A percentile compares a stretch with the other conserved stretches of the same genome.
phyloP scores from a whole-genome alignment of 2,113 vertebrate species.

The Chascanopsetta lugubris region DNA sequence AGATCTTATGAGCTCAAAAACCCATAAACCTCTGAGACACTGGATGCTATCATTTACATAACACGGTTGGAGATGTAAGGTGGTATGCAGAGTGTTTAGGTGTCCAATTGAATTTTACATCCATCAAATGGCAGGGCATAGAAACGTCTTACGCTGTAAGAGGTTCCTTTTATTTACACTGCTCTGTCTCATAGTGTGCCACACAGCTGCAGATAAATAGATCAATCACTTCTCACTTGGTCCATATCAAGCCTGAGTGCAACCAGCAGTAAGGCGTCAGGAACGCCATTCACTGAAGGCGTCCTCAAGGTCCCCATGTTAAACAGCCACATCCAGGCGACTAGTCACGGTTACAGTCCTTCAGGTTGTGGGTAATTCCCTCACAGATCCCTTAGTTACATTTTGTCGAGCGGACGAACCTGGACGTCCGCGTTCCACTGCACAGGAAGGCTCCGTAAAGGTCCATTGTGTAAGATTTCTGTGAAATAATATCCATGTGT shows the following conservation, averaged over 20 bases:
- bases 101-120: conserved; percentile 27
- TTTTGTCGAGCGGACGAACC: not conserved
- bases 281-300: conserved; percentile 44
- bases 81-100: not conserved
- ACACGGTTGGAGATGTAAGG: not conserved
- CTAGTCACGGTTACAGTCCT: conserved; percentile 3
- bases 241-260: conserved; percentile 41
- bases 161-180: conserved; percentile 19
- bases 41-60: not conserved
- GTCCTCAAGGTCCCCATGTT: conserved; percentile 18
- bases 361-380: conserved; percentile 2
- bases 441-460: not conserved
- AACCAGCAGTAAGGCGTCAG: conserved; percentile 27
- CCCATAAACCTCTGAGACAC: conserved; percentile 15
- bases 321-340: conserved; percentile 6
- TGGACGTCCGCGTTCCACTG: not conserved
- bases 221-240: conserved; percentile 43
- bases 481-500: no score
- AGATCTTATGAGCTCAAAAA: no score
- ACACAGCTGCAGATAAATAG: conserved; percentile 18
- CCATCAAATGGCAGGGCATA: conserved; percentile 20
- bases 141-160: conserved; percentile 18
- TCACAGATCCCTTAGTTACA: not conserved
- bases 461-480: no score
- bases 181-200: conserved; percentile 1